Base-by-base conservation (phyloP, 35 echinoderm and acorn worm genomes). In the Nesometra sesokonis region DNA sequence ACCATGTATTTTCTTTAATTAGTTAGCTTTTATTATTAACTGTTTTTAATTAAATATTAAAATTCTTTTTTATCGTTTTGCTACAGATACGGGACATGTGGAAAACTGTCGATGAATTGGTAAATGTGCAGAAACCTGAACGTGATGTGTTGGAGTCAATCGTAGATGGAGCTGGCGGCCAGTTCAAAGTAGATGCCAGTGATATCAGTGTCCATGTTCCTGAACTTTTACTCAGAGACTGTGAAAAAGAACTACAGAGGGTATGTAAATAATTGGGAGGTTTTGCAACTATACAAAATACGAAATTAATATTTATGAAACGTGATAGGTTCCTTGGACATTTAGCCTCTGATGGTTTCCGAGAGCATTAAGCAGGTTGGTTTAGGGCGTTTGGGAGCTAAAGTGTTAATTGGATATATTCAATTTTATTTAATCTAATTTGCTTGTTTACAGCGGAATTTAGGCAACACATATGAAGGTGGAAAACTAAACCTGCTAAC, bases 131-230 rank as follows among this genome's bases (percentile, higher is more conserved):
- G 33, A 67, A 84, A 36, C 87, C 85, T 32, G 92, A 99, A 52
- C 57, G 90, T 79, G 90, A 91, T 0, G 92, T 99, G 27, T 82
- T 94, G 4, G 81, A 91, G 17, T 99, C 96, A 17, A 88, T 97
- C 77, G 35, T 93, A 43, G 81, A 88, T 43, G 89, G 89, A 30
- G 85, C 81, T 3, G 92, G 85, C 3, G 94, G 80, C 27, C 87
- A 81, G 46, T 91, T 92, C 85, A 84, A 86, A 47, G 33, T 99
- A 4, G 96, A 99, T 86, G 96, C 89, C 34, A 81, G 47, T 32
- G 93, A 99, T n/a, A 79, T 99, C 39, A 80, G 87, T 32, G 90
- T 99, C 5, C 92, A 99, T 84, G 90, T 99, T 32, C 96, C 96
- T 19, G 96, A 93, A 77, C 43, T 99, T 57, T 85, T 99, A 32